phyloP scores from a whole-genome alignment of 64 coral and sea anemone genomes.

The Actinia equina region DNA sequence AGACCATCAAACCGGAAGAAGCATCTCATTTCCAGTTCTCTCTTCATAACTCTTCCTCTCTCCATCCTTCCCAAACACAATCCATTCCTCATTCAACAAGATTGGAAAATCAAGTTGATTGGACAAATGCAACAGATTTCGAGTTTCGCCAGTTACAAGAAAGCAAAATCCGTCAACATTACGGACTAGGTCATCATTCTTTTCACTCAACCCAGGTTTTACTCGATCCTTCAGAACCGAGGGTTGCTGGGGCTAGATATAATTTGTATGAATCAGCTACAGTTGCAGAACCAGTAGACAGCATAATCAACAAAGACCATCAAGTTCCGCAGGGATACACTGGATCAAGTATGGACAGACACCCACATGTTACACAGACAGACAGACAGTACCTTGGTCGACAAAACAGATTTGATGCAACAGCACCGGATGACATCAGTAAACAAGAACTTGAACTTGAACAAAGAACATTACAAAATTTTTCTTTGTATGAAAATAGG shows the following conservation, averaged over 20 bases:
- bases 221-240: not conserved
- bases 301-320: not conserved
- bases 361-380: not conserved
- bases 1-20: not conserved
- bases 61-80: not conserved
- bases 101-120: not conserved
- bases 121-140: not conserved
- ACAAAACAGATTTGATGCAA: not conserved
- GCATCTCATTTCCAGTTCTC: not conserved
- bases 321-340: not conserved
- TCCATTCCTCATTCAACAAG: not conserved
- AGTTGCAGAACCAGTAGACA: not conserved
- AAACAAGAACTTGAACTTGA: not conserved
- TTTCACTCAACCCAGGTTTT: not conserved
- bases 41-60: not conserved
- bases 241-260: not conserved
- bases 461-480: not conserved
- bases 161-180: not conserved
- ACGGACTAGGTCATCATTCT: not conserved
- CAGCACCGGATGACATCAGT: not conserved
- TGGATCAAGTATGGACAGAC: not conserved
- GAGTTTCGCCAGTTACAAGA: not conserved
- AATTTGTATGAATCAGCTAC: not conserved
- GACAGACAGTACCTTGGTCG: not conserved
- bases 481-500: slow-evolving; percentile 3